Base-by-base conservation (phyloP, 2,797 vertebrate species). In the Dryobates pubescens region DNA sequence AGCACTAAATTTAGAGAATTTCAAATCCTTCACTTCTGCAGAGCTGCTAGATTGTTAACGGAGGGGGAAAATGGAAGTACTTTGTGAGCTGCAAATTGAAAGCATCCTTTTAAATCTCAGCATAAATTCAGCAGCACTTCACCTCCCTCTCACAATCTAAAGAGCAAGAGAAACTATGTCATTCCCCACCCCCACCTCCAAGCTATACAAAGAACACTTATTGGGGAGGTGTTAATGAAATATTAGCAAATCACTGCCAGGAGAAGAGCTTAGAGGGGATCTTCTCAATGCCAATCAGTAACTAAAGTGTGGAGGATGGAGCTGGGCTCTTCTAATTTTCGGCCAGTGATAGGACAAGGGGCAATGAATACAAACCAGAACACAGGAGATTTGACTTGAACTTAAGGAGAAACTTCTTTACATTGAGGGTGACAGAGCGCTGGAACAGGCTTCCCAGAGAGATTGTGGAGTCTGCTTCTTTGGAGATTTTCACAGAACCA, bases 1-100 rank as follows among this genome's bases (percentile, higher is more conserved):
- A 67, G 85, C 76, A 34, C 84, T 94, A 61, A 86, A 94, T 94
- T 81, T 83, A 94, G 95, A 61, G 67, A 2, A 18, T 92, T 88
- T 83, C 10, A 89, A 95, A 90, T 57, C 94, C 64, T 87, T 85
- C 56, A 4, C 65, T 88, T 92, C 54, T 45, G 12, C 81, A 62
- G 81, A 4, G 12, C 64, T 72, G 93, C 75, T 74, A 89, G 88
- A 57, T 91, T 86, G 91, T 92, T 92, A 92, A 75, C 69, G 3
- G 6, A 11, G 23, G 51, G 53, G 26, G 76, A 23, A 53, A 88
- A 14, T 10, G 36, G 72, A 85, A 90, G 69, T 5, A 11, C 88
- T 88, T 71, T 63, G 77, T 57, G 88, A 88, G 92, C 69, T 88
- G 81, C 82, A 69, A 88, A 94, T 43, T 81, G 92, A 94, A 90